Conservation (phyloP, 2,888 invertebrate genomes). For the Exephanes ischioxanthus region DNA sequence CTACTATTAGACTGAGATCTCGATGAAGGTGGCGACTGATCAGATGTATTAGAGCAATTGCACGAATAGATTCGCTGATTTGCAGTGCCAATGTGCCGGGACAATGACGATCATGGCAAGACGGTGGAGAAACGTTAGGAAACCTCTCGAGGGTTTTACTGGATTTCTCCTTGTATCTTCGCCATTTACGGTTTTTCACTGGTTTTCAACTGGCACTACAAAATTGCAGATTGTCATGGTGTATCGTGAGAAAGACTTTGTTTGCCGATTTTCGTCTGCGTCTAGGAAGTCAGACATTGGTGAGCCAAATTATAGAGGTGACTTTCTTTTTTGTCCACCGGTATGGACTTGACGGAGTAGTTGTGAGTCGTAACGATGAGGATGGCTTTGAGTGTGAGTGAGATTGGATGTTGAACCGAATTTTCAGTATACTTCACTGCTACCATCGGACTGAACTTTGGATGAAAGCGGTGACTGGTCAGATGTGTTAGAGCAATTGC, state of each 20-base stretch:
- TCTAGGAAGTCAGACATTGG: too few relatives aligned
- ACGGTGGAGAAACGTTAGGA: slow-evolving; percentile 54
- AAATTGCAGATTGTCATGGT: too few relatives aligned
- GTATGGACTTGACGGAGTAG: too few relatives aligned
- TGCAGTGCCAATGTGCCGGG: slow-evolving; percentile 62
- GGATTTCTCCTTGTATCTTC: slow-evolving; percentile 4
- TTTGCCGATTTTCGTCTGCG: too few relatives aligned
- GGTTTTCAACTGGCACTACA: slow-evolving; percentile 20
- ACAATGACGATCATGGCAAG: neutral
- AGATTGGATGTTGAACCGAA: neutral
- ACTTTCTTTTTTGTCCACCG: too few relatives aligned
- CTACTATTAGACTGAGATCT: neutral
- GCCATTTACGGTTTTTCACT: too few relatives aligned
- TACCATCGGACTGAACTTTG: neutral
- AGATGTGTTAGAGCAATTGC: slow-evolving; percentile 73
- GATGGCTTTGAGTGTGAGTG: too few relatives aligned
- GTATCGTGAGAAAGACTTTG: too few relatives aligned
- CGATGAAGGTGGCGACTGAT: neutral
- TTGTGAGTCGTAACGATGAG: too few relatives aligned
- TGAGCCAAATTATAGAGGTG: too few relatives aligned
- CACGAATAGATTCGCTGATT: slow-evolving; percentile 72
- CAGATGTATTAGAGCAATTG: slow-evolving; percentile 73
- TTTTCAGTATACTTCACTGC: neutral
- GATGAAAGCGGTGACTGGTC: neutral
- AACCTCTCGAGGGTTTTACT: slow-evolving; percentile 11